A percentile compares a stretch with the other conserved stretches of the same genome.
These are phyloP conservation scores for Amniataba percoides DNA, from an alignment of 2,797 vertebrate species.

Conservation along the genomic window DNA sequence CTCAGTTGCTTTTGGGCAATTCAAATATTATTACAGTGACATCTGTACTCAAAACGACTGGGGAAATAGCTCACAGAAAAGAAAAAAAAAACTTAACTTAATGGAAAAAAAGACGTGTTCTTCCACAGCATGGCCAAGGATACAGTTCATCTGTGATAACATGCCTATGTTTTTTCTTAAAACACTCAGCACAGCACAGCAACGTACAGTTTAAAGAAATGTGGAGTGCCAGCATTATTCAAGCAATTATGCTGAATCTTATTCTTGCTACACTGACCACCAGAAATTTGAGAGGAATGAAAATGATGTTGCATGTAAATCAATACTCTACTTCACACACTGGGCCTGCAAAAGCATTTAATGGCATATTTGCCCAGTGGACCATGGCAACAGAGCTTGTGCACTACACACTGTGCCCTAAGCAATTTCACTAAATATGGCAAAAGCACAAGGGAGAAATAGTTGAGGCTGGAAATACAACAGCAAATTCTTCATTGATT, in stretches of 20 bases:
- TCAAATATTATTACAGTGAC: conserved; percentile 37
- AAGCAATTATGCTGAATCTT: conserved; percentile 47
- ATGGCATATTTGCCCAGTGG: conserved; percentile 62
- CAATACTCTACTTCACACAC: conserved; percentile 63
- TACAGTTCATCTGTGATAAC: background rate
- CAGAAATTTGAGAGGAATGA: conserved; percentile 47
- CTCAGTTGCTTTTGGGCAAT: conserved; percentile 41
- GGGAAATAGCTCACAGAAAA: conserved; percentile 23
- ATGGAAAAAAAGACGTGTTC: conserved; percentile 28
- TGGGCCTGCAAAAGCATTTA: conserved; percentile 61
- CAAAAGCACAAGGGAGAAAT: conserved; percentile 23
- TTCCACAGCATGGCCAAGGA: background rate
- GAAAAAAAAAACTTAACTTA: conserved; percentile 26
- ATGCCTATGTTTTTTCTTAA: conserved; percentile 33
- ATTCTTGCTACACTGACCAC: conserved; percentile 46
- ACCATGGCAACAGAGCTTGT: conserved; percentile 31
- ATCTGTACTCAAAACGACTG: conserved; percentile 36
- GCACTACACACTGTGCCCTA: conserved; percentile 14
- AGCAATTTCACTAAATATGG: conserved; percentile 44
- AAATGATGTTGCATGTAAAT: conserved; percentile 69
- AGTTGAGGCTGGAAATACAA: conserved; percentile 13
- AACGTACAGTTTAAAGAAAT: conserved; percentile 24
- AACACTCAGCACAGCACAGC: conserved; percentile 1
- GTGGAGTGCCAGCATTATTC: conserved; percentile 39
- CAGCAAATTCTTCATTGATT: conserved; percentile 34